Conservation (phyloP, 1,140 invertebrate genomes). For the Drosophila serrata region DNA sequence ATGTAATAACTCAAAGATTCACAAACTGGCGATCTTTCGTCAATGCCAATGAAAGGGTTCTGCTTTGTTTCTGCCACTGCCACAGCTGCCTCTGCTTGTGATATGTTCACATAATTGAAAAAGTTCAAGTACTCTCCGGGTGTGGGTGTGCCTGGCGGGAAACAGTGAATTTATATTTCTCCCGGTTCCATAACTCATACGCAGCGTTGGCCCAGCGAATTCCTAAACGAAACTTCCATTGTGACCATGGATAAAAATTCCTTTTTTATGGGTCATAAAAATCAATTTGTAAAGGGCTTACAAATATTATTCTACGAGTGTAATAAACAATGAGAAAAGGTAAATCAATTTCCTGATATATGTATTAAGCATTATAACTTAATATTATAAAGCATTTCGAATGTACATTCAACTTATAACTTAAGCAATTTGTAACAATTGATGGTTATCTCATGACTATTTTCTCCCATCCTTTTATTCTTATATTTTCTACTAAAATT, state of each 20-base stretch:
- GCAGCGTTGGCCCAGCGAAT: conserved; percentile 45
- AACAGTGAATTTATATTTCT: conserved; percentile 37
- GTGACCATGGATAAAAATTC: neutral
- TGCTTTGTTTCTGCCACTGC: conserved; percentile 11
- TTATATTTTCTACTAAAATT: neutral
- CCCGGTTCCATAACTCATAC: conserved; percentile 61
- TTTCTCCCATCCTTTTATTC: neutral
- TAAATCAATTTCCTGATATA: too few relatives aligned
- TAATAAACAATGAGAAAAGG: too few relatives aligned
- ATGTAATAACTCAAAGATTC: neutral
- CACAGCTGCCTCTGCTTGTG: conserved; percentile 40
- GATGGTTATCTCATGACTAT: neutral
- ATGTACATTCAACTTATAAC: too few relatives aligned
- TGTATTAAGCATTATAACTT: too few relatives aligned
- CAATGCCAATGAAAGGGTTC: conserved; percentile 31
- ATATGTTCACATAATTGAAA: conserved; percentile 71
- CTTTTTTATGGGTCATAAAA: neutral
- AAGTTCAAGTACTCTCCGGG: conserved; percentile 55
- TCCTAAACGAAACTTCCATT: conserved; percentile 20
- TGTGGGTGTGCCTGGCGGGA: conserved; percentile 7
- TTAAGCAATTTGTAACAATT: neutral
- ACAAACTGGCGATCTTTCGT: conserved; percentile 11
- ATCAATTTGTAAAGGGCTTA: neutral
- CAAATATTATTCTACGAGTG: too few relatives aligned
- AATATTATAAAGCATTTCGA: too few relatives aligned